Base-by-base conservation (phyloP, 2,888 invertebrate genomes). In the Glyphotaelius pellucidus region DNA sequence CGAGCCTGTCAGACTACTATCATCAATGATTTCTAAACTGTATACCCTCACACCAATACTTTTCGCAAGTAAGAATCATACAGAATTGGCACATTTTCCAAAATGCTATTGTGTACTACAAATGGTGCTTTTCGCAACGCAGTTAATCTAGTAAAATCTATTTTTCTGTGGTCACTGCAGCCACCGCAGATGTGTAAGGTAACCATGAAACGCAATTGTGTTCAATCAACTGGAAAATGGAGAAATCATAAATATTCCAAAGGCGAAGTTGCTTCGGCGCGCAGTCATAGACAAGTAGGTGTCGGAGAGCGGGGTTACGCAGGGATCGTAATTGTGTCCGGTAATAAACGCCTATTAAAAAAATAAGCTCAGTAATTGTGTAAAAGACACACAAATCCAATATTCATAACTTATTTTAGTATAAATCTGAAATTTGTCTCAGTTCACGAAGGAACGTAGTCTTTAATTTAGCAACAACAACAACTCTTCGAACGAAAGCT, bases 161-260 rank as follows among this genome's bases (percentile, higher is more conserved):
- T 92, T 92, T 92, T 92, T 90, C 89, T 89, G 90, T 80, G 86
- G 91, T 81, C 88, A 90, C 88, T 90, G 80, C 83, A 47, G 83
- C 85, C 91, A 92, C 93, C 93, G 92, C 93, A 91, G 93, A 93
- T 93, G 93, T 93, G 93, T 92, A 90, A 93, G 92, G 86, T 38
- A 47, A 88, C 42, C 81, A 89, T 25, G 84, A 92, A 92, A 92
- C 93, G 93, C 93, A 92, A 93, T 92, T 92, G 91, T 92, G 91
- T 42, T 91, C 93, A 91, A 93, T 93, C 92, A 91, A 91, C 89
- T 92, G 93, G 92, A 92, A 92, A 93, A 92, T 92, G 92, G 93
- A 92, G 93, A 93, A 93, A 93, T 93, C 93, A 92, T 90, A 90
- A 92, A 91, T 92, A 92, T 93, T 92, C 84, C 90, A 90, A 89